Evolutionary conservation across 2,113 vertebrate species (phyloP).

Genomic region (Xyrauchen texanus): DNA sequence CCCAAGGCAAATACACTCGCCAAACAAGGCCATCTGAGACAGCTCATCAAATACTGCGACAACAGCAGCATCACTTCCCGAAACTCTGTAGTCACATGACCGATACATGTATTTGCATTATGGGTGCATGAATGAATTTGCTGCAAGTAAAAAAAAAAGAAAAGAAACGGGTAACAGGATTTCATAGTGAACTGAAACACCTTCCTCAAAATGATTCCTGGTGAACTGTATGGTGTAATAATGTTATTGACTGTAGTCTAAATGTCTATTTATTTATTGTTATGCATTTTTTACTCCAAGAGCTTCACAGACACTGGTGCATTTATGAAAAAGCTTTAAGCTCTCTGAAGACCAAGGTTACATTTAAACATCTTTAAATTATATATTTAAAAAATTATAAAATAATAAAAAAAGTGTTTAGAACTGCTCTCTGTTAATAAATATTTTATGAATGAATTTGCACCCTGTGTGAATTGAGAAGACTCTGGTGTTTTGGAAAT

Average conservation of each 20-base stretch:
- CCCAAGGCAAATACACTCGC: conserved; percentile 11
- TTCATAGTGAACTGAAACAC: background rate
- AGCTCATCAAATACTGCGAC: background rate
- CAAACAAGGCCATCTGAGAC: conserved; percentile 19
- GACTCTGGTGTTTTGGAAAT: too few species aligned
- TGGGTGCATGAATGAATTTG: background rate
- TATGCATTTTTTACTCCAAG: background rate
- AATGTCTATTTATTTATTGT: background rate
- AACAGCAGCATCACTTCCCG: conserved; percentile 9
- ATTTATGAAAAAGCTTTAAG: too few species aligned
- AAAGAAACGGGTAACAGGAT: background rate
- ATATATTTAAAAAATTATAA: too few species aligned
- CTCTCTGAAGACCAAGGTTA: too few species aligned
- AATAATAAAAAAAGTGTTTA: too few species aligned
- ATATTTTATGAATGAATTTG: too few species aligned
- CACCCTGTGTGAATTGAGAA: too few species aligned
- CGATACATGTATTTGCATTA: conserved; percentile 20
- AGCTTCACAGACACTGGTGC: background rate
- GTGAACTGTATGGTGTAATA: background rate
- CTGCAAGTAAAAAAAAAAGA: background rate
- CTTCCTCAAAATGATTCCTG: background rate
- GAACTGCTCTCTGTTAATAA: too few species aligned
- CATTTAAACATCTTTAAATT: too few species aligned
- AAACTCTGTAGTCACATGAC: conserved; percentile 12
- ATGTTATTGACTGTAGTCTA: background rate